Evolutionary conservation across 1,140 invertebrate species (phyloP).

Genomic region (Drosophila quadrilineata): DNA sequence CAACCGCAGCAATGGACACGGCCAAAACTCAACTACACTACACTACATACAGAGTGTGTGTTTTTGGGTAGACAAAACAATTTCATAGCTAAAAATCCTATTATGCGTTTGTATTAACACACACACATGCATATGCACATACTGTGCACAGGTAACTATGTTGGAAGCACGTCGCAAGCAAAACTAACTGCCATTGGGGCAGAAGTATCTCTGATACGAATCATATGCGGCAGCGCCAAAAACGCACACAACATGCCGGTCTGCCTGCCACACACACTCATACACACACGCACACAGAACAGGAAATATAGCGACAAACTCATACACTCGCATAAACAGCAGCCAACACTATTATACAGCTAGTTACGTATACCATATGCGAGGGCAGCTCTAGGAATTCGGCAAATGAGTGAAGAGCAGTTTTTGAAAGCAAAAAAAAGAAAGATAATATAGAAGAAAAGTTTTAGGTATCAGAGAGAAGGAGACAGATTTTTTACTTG

Average conservation of each 20-base stretch:
- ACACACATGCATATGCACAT: conserved; percentile 4
- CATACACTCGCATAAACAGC: no score
- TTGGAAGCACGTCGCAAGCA: conserved; percentile 74
- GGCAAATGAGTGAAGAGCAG: no score
- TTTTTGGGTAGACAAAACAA: conserved; percentile 58
- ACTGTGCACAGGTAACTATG: conserved; percentile 25
- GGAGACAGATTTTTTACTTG: no score
- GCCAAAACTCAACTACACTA: neutral
- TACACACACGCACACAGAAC: no score
- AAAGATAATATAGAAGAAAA: no score
- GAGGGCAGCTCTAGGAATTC: conserved; percentile 14
- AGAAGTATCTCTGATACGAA: conserved; percentile 75
- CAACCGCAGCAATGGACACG: conserved; percentile 15
- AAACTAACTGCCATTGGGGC: conserved; percentile 71
- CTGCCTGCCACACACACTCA: conserved; percentile 1
- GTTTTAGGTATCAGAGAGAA: no score
- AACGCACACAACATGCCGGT: conserved; percentile 37
- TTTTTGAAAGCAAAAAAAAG: no score
- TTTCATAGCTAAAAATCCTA: conserved; percentile 71
- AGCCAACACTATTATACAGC: no score
- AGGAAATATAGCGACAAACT: no score
- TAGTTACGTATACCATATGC: no score
- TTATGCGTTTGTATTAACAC: conserved; percentile 78
- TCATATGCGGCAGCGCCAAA: conserved; percentile 67
- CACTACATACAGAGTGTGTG: conserved; percentile 12